These are phyloP conservation scores for Amblyjoppa proteus DNA, from an alignment of 2,888 invertebrate genomes.

Conservation along the genomic window DNA sequence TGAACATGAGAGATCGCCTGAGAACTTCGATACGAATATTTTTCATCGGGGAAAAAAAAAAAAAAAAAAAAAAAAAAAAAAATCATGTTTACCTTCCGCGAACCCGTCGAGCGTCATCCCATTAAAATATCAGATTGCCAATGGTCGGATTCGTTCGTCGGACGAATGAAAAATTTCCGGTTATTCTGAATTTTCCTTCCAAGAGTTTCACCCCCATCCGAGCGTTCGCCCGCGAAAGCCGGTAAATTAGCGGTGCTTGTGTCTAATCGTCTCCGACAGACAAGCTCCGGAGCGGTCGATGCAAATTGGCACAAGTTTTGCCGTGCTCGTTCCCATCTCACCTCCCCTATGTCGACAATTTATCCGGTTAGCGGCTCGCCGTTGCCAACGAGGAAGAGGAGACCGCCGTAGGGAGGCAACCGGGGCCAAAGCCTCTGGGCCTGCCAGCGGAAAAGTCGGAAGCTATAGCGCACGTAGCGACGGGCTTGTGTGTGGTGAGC, in stretches of 20 bases:
- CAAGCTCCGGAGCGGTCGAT: conserved; percentile 38
- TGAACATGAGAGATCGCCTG: too few relatives aligned
- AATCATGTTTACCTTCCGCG: too few relatives aligned
- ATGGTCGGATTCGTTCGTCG: not conserved
- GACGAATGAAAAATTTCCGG: not conserved
- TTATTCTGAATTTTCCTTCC: not conserved
- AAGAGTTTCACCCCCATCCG: not conserved
- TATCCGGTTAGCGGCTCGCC: conserved; percentile 47
- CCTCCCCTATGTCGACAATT: conserved; percentile 52
- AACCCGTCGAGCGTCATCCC: too few relatives aligned
- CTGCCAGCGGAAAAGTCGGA: conserved; percentile 31
- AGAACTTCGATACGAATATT: too few relatives aligned
- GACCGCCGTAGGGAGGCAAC: conserved; percentile 1
- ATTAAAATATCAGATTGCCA: too few relatives aligned
- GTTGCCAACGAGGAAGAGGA: conserved; percentile 22
- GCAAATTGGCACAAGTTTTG: conserved; percentile 60
- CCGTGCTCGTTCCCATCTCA: conserved; percentile 37
- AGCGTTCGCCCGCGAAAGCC: not conserved
- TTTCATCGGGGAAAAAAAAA: too few relatives aligned
- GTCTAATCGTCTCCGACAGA: conserved; percentile 28
- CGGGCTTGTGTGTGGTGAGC: not conserved
- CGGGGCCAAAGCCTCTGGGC: conserved; percentile 16
- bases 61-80: too few relatives aligned
- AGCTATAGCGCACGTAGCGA: conserved; percentile 24
- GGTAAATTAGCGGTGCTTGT: not conserved